Base-by-base conservation (phyloP, 2,888 invertebrate species). In the Acheta domesticus region DNA sequence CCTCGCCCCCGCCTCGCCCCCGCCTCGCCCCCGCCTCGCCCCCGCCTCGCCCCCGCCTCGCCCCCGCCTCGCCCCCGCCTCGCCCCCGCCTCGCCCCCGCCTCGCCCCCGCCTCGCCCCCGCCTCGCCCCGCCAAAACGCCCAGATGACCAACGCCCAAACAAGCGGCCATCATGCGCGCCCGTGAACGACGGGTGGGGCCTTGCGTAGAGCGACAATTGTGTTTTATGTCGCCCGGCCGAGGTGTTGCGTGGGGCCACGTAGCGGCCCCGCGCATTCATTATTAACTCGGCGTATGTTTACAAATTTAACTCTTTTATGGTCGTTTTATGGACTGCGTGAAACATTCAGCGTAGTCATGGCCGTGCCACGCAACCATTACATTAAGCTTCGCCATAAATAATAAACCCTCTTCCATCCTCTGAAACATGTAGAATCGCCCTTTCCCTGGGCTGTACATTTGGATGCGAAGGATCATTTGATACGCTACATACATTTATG, bases 361-460 rank as follows among this genome's bases (percentile, higher is more conserved):
- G 62, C 62, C 62, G 62, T 16, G 62, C 62, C 62, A 62, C 62
- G 62, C 62, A 62, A 62, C 62, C 62, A 62, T 62, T 62, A 62
- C 62, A 62, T 62, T 62, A 62, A 62, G 62, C 62, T 62, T 62
- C 62, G 62, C n/a, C 62, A 62, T 62, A 62, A 62, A 62, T 62
- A 62, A 62, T 62, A 62, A 62, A 62, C 62, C 62, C 62, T 62
- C 62, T 62, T 62, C 62, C 62, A 62, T 62, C 62, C 14, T n/a
- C 14, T 62, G 62, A 19, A 62, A 62, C 62, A 12, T 62, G 14
- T 62, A 62, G 62, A n/a, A 62, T 62, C 62, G n/a, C 62, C 62
- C 62, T 19, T 14, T 12, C 16, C 62, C n/a, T 62, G n/a, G 3
- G 12, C n/a, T 12, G 14, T 19, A n/a, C 62, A 62, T 62, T 62